Evolutionary conservation across 2,113 vertebrate genomes (phyloP).

Genomic region (Cynopterus brachyotis): DNA sequence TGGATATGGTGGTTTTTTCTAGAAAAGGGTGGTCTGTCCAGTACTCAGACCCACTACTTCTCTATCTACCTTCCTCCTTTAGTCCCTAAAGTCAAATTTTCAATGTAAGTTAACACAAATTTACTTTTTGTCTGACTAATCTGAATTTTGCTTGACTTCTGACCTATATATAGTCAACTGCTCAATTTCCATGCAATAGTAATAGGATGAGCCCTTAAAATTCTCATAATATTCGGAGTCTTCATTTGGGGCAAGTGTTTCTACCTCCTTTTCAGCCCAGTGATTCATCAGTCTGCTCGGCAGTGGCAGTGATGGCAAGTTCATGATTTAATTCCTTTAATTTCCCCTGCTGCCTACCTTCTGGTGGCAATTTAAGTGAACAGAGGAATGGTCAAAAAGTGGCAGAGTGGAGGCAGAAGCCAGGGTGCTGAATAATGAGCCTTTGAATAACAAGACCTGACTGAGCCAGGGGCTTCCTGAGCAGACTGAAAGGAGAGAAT

Average conservation of each 20-base stretch:
- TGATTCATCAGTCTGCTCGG: neutral
- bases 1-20: neutral
- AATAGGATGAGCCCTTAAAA: neutral
- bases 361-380: neutral
- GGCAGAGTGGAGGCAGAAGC: neutral
- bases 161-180: neutral
- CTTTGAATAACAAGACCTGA: constrained; percentile 19
- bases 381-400: neutral
- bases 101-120: neutral
- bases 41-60: neutral
- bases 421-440: constrained; percentile 29
- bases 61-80: neutral
- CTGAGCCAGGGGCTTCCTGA: neutral
- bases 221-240: neutral
- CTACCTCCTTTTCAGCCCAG: neutral
- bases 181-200: neutral
- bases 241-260: neutral
- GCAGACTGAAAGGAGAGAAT: neutral
- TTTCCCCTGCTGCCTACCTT: constrained; percentile 20
- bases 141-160: constrained; percentile 14
- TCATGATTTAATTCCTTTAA: neutral
- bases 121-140: neutral
- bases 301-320: neutral
- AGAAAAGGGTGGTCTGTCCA: neutral
- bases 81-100: neutral